Evolutionary conservation across 2,113 vertebrate genomes (phyloP).

Genomic region (Cololabis saira): DNA sequence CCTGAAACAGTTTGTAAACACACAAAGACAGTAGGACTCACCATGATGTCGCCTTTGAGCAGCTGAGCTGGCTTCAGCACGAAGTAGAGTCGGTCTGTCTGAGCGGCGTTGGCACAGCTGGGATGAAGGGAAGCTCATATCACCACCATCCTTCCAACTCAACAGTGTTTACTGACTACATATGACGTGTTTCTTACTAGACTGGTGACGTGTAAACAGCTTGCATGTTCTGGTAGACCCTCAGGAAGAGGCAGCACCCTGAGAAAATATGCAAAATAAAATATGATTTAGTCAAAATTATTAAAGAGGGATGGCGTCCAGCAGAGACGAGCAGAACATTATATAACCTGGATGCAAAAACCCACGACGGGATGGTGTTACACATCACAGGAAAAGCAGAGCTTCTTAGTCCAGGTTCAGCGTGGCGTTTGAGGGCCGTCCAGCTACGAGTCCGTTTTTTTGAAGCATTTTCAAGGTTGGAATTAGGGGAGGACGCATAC

Average conservation of each 20-base stretch:
- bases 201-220: conserved; percentile 91
- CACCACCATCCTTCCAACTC: neutral
- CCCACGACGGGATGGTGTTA: too few species aligned
- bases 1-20: neutral
- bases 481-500: too few species aligned
- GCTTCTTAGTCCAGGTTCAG: too few species aligned
- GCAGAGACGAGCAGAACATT: too few species aligned
- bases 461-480: too few species aligned
- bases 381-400: too few species aligned
- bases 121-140: conserved; percentile 27
- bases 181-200: conserved; percentile 85
- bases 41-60: conserved; percentile 93
- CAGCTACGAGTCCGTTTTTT: too few species aligned
- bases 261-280: conserved; percentile 36
- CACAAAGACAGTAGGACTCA: conserved; percentile 58
- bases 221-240: conserved; percentile 92
- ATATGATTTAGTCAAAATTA: too few species aligned
- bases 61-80: conserved; percentile 91
- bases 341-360: too few species aligned
- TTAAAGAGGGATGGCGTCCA: too few species aligned
- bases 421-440: too few species aligned
- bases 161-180: neutral
- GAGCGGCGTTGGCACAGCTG: conserved; percentile 84
- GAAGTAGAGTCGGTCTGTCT: conserved; percentile 84
- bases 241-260: conserved; percentile 90